Evolutionary conservation across 1,140 invertebrate species (phyloP), one percentile per base, ranked within the genome.

Genomic region (Sitodiplosis mosellana): DNA sequence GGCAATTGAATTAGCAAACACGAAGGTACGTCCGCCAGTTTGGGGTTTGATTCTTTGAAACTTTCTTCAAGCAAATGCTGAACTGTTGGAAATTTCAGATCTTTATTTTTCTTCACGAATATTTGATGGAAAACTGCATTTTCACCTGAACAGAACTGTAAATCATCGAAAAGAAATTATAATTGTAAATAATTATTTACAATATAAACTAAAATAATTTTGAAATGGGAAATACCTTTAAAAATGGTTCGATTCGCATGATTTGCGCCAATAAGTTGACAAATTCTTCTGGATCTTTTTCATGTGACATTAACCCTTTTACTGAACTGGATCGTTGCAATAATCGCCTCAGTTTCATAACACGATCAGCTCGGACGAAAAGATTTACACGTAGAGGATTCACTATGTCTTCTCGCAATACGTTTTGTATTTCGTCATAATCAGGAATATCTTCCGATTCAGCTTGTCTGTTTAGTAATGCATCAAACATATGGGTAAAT

Each of bases 241-340:
- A 65, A 63, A 88, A 89, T 8, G 87, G 87, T 54, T 94, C 87
- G 5, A 89, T 87, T 61, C 83, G 78, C 48, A 95, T 67, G 53
- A 91, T 81, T 69, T 95, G 84, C 12, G 86, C 81, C 27, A 96
- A 67, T n/a, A 87, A 84, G 49, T 90, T 92, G n/a, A 96, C 65
- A 67, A 96, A 95, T 67, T 96, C 92, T 71, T 95, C 90, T 2
- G 92, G 91, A 74, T 97, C 91, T 80, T 83, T 93, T 62, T 93
- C 89, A 73, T 93, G 87, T 52, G 75, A 81, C 15, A 87, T 91
- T 52, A 93, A 75, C 1, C 89, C 92, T 46, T 82, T 83, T 18
- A 95, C 81, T 19, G 85, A 87, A 52, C 87, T 89, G 2, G 92
- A 69, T 58, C 83, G 78, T 60, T 94, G 88, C 27, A 97, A 69